phyloP scores from a whole-genome alignment of 2,888 invertebrate genomes.

The Drosophila lacicola region DNA sequence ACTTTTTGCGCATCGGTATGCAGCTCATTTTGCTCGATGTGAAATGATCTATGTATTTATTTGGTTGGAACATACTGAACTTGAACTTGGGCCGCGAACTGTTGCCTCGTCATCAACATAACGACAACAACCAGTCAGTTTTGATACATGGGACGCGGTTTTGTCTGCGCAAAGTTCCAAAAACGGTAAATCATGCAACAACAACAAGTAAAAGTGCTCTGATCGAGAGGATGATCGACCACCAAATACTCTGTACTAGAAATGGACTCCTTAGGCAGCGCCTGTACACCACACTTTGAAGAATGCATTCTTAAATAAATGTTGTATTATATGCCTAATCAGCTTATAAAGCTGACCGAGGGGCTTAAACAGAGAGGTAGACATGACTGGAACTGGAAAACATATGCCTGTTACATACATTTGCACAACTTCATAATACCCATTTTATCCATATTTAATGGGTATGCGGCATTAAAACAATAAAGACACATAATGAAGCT shows the following conservation, averaged over 20 bases:
- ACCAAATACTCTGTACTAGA: neutral
- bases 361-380: too few relatives aligned
- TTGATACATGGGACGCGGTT: conserved; percentile 4
- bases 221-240: neutral
- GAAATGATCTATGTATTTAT: conserved; percentile 2
- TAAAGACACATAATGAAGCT: conserved; percentile 28
- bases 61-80: conserved; percentile 47
- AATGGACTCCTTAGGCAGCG: neutral
- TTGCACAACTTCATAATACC: neutral
- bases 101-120: conserved; percentile 46
- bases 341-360: too few relatives aligned
- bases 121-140: conserved; percentile 6
- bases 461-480: neutral
- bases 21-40: conserved; percentile 7
- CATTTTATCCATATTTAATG: neutral
- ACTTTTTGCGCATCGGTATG: conserved; percentile 9
- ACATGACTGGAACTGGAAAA: neutral
- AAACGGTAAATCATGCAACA: conserved; percentile 69
- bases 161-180: conserved; percentile 28
- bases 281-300: too few relatives aligned
- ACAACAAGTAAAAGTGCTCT: neutral
- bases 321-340: too few relatives aligned
- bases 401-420: neutral
- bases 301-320: too few relatives aligned
- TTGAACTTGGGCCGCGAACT: conserved; percentile 66